Evolutionary conservation across 2,797 vertebrate species (phyloP).

Genomic region (Vespertilio murinus): DNA sequence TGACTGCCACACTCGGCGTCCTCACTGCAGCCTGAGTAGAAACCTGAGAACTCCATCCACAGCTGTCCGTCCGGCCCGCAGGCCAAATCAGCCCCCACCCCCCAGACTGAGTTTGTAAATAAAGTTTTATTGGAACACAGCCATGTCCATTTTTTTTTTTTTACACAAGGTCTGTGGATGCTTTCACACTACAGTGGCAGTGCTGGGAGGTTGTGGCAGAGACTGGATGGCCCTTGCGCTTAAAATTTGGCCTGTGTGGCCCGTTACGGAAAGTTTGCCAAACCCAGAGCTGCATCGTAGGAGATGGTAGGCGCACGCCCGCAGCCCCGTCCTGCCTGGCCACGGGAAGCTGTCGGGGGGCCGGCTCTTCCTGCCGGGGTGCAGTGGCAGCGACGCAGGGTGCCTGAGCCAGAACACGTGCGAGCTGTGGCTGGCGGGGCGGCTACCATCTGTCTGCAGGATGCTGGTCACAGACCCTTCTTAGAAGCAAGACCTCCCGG

Average conservation of each 20-base stretch:
- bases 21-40: no score
- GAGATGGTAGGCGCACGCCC: not conserved
- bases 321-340: not conserved
- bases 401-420: constrained; percentile 7
- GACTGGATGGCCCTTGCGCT: not conserved
- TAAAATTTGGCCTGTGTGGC: not conserved
- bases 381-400: not conserved
- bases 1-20: not conserved
- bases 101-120: constrained; percentile 13
- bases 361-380: constrained; percentile 4
- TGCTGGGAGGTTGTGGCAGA: not conserved
- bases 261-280: not conserved
- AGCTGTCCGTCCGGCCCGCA: not conserved
- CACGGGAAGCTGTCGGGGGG: not conserved
- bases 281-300: not conserved
- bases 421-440: not conserved
- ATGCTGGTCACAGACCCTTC: constrained; percentile 44
- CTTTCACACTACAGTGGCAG: not conserved
- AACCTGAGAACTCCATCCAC: not conserved
- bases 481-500: not conserved
- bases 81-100: not conserved
- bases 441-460: constrained; percentile 26
- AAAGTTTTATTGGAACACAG: constrained; percentile 51
- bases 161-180: not conserved
- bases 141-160: not conserved